Base-by-base conservation (phyloP, 2,113 vertebrate species). In the Nyctibius bracteatus region DNA sequence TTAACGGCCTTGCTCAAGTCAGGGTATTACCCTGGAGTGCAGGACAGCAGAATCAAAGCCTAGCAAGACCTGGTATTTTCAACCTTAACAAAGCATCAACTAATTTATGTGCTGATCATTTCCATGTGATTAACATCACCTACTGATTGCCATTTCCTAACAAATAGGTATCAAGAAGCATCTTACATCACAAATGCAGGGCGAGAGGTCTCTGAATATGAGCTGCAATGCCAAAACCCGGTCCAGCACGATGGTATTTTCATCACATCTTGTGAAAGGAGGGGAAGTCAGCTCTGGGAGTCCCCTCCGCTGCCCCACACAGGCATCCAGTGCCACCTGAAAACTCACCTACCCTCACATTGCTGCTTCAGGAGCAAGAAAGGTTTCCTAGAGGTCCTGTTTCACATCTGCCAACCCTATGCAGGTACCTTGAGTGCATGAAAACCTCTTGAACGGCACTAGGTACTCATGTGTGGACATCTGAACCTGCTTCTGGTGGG, bases 301-400 rank as follows among this genome's bases (percentile, higher is more conserved):
- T 21, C 15, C 3, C 25, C 11, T 73, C 86, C 0, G 2, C 41
- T 81, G 10, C 66, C 49, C 70, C 51, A 31, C 12, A 9, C 15
- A 18, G 35, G 28, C 46, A 74, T 47, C 37, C 19, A 33, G 16
- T 0, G 0, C 22, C 1, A 0, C 12, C 24, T 62, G 81, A 78
- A 57, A 54, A 25, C 59, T 43, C 51, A 46, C 20, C 30, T 41
- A 57, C 31, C 46, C 14, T 74, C 3, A 0, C 37, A 19, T 14
- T 78, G 22, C 25, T 84, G 37, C 11, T 37, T 25, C 31, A 62
- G 55, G 9, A 31, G 20, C 3, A 61, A 41, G 14, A 23, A 9
- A 46, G 17, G 5, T 30, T 71, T 58, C 35, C 43, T 74, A 15
- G 21, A 54, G 78, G 39, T 67, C 37, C 25, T 62, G 5, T 49